A percentile compares a stretch with the other conserved stretches of the same genome.
Evolutionary conservation across 2,797 vertebrate genomes (phyloP).

Genomic region (Lindbergichthys nudifrons): DNA sequence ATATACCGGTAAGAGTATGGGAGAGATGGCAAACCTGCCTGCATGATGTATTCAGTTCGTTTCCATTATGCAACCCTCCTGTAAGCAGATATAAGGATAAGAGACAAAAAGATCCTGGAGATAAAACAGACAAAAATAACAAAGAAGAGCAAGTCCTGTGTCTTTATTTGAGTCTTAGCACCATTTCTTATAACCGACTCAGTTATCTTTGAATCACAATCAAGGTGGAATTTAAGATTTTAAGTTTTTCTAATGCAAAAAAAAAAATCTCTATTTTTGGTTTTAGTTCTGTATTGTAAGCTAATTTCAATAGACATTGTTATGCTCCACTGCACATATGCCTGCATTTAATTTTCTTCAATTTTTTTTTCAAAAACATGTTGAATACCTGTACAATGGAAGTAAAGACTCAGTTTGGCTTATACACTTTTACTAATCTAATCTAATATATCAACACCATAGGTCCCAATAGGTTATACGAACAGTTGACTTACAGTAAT

Average conservation of each 20-base stretch:
- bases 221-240: too few species aligned
- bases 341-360: not conserved
- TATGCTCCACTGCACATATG: too few species aligned
- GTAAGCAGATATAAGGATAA: constrained; percentile 18
- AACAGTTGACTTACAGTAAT: not conserved
- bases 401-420: not conserved
- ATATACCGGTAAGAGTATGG: constrained; percentile 47
- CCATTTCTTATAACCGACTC: not conserved
- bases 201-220: too few species aligned
- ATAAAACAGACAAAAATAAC: constrained; percentile 1
- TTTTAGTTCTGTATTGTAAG: too few species aligned
- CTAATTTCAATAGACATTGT: not conserved
- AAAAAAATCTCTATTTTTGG: too few species aligned
- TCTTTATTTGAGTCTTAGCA: constrained; percentile 1
- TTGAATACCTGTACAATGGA: not conserved
- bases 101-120: not conserved
- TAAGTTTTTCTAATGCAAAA: too few species aligned
- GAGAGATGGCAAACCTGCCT: constrained; percentile 52
- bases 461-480: not conserved
- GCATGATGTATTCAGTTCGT: constrained; percentile 63
- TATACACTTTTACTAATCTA: not conserved
- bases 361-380: too few species aligned
- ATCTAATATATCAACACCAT: not conserved
- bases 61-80: constrained; percentile 57
- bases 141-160: not conserved